phyloP scores from a whole-genome alignment of 2,888 invertebrate genomes.

The Drosophila hamatofila region DNA sequence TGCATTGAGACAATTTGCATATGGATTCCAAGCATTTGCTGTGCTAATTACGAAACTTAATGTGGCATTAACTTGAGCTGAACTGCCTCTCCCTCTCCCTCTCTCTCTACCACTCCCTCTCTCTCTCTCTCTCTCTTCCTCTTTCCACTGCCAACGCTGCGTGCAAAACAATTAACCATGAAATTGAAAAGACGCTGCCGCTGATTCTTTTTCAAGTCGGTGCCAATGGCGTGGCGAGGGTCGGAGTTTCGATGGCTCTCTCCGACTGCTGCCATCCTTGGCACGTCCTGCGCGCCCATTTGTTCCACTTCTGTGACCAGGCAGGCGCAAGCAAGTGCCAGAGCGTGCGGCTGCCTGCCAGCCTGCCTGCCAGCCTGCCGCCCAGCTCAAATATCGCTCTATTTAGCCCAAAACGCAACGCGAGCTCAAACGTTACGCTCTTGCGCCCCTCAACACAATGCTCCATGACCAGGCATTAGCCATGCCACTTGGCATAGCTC shows the following conservation, averaged over 20 bases:
- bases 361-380: conserved; percentile 10
- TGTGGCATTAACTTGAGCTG: conserved; percentile 63
- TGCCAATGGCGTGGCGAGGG: conserved; percentile 23
- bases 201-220: conserved; percentile 56
- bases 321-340: conserved; percentile 79
- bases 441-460: conserved; percentile 64
- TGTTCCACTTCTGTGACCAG: conserved; percentile 79
- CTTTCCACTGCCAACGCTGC: conserved; percentile 72
- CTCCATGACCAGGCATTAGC: conserved; percentile 58
- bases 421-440: conserved; percentile 70
- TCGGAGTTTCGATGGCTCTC: conserved; percentile 1
- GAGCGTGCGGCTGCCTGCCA: conserved; percentile 71
- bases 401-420: conserved; percentile 42
- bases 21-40: conserved; percentile 72
- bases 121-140: conserved; percentile 8
- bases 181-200: conserved; percentile 78
- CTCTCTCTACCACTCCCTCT: background rate
- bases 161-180: conserved; percentile 82
- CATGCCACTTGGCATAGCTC: conserved; percentile 63
- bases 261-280: conserved; percentile 1
- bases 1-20: conserved; percentile 62
- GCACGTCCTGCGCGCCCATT: conserved; percentile 75
- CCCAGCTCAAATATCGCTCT: conserved; percentile 58
- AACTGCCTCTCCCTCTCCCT: background rate
- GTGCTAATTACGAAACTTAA: conserved; percentile 80